Percentiles rank a stretch among this genome's conserved stretches.
phyloP scores from a whole-genome alignment of 2,797 vertebrate genomes.

The Lepidocolaptes lacrymiger region DNA sequence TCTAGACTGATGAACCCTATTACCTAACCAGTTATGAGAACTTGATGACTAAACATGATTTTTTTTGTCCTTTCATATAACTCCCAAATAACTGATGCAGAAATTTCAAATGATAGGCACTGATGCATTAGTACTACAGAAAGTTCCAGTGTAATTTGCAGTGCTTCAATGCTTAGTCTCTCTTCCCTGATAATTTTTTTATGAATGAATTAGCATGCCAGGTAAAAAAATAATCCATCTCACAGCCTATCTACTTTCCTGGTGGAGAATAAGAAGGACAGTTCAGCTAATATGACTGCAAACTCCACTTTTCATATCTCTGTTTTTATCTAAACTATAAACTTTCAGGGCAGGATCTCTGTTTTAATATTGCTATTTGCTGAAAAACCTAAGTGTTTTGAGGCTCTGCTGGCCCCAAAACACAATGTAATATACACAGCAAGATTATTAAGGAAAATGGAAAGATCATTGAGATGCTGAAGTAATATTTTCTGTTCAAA shows the following conservation, averaged over 20 bases:
- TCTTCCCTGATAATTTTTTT: neutral
- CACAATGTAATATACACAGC: neutral
- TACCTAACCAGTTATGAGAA: neutral
- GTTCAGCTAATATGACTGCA: neutral
- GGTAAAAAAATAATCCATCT: neutral
- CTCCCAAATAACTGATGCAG: neutral
- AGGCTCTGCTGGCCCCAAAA: constrained; percentile 1
- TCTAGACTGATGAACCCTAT: neutral
- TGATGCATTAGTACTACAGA: neutral
- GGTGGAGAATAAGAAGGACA: neutral
- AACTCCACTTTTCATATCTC: neutral
- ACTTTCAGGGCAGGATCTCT: neutral
- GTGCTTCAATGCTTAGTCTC: neutral
- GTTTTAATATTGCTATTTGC: neutral
- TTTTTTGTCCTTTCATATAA: neutral
- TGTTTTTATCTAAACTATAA: neutral
- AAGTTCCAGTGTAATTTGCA: neutral
- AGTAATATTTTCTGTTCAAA: constrained; percentile 13
- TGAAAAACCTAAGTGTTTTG: neutral
- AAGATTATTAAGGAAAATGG: neutral
- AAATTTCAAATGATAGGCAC: neutral
- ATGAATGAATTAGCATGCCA: neutral
- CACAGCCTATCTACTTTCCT: neutral
- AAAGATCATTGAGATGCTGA: neutral
- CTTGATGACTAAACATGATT: neutral